Conservation (phyloP, 2,888 invertebrate species). For the Myathropa florea region DNA sequence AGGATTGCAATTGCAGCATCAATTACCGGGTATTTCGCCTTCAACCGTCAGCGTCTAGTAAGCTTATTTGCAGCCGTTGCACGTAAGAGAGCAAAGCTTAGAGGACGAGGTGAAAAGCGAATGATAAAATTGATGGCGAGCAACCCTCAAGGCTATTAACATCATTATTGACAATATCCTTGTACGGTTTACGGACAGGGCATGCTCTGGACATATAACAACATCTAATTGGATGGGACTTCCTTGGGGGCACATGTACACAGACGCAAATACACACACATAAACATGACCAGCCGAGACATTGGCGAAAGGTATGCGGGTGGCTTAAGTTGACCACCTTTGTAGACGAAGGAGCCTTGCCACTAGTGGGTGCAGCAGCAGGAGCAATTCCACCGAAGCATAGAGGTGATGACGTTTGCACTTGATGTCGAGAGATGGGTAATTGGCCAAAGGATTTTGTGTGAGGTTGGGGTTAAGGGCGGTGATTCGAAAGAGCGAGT, state of each 20-base stretch:
- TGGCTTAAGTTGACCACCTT: slow-evolving; percentile 53
- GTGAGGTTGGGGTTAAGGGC: slow-evolving; percentile 21
- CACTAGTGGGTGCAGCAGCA: neutral
- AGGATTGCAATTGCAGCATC: slow-evolving; percentile 64
- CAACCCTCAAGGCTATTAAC: slow-evolving; percentile 63
- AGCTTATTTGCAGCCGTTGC: slow-evolving; percentile 65
- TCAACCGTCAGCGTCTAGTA: slow-evolving; percentile 36
- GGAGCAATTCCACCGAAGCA: slow-evolving; percentile 10
- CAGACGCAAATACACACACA: neutral
- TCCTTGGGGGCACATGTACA: slow-evolving; percentile 17
- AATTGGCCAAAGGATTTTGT: slow-evolving; percentile 68
- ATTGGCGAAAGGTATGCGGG: slow-evolving; percentile 31
- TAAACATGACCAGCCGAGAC: neutral
- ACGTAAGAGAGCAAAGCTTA: slow-evolving; percentile 57
- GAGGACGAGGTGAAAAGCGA: slow-evolving; percentile 41
- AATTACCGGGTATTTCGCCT: slow-evolving; percentile 48
- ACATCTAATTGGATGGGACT: slow-evolving; percentile 65
- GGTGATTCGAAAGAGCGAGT: slow-evolving; percentile 33
- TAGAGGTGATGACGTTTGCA: slow-evolving; percentile 63
- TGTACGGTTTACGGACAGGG: slow-evolving; percentile 59
- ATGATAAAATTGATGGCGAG: slow-evolving; percentile 64
- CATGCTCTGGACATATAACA: slow-evolving; percentile 60
- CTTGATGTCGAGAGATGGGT: slow-evolving; percentile 62
- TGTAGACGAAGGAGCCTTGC: slow-evolving; percentile 26
- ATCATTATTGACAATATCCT: slow-evolving; percentile 69